A percentile compares a stretch with the other conserved stretches of the same genome.
phyloP scores from a whole-genome alignment of 2,797 vertebrate species.

The Chloroceryle amazona region DNA sequence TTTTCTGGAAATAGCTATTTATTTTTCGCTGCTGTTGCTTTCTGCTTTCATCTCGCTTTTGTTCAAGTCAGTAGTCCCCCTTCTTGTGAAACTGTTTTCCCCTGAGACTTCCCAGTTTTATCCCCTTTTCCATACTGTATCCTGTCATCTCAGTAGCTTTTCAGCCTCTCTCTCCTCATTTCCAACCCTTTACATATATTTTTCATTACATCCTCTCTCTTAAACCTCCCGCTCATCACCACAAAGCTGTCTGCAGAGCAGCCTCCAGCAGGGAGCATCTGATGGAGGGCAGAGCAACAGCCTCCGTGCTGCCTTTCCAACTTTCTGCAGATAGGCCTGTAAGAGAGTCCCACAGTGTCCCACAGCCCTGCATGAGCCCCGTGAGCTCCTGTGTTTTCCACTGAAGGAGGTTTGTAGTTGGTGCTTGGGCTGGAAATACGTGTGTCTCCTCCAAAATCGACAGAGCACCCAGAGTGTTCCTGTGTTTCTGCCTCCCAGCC shows the following conservation, averaged over 20 bases:
- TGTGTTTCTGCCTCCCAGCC: not conserved
- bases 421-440: not conserved
- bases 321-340: not conserved
- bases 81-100: not conserved
- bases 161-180: constrained; percentile 1
- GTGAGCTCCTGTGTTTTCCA: accelerated
- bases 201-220: not conserved
- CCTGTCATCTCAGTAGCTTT: not conserved
- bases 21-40: constrained; percentile 1
- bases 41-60: constrained; percentile 21
- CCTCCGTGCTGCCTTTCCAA: not conserved
- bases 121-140: not conserved
- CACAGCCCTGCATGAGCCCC: not conserved
- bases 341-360: no score
- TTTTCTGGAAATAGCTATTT: constrained; percentile 37
- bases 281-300: not conserved
- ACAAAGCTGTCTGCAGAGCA: not conserved
- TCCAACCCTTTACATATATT: not conserved
- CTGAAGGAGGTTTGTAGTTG: not conserved
- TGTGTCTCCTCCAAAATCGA: not conserved
- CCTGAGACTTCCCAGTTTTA: constrained; percentile 11
- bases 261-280: not conserved
- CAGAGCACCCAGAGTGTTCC: not conserved
- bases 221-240: not conserved
- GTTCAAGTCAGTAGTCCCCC: not conserved